Conservation (phyloP, 2,797 vertebrate species). For the Psittacula echo region DNA sequence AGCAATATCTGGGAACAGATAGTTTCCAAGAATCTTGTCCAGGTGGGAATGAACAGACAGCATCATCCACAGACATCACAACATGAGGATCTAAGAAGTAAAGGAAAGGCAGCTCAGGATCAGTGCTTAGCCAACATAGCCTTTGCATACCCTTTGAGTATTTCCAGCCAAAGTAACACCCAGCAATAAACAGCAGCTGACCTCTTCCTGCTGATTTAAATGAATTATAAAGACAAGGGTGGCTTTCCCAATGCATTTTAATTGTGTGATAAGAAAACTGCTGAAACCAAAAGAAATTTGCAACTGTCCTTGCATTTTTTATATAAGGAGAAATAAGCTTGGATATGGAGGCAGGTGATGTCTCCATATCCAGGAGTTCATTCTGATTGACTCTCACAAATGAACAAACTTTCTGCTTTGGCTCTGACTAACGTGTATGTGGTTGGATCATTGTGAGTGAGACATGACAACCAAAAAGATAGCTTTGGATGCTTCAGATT, state of each 20-base stretch:
- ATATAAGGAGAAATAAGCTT: slow-evolving; percentile 22
- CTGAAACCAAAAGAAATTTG: slow-evolving; percentile 31
- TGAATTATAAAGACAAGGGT: slow-evolving; percentile 1
- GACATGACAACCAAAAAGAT: background rate
- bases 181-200: slow-evolving; percentile 7
- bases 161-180: background rate
- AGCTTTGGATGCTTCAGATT: background rate
- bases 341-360: slow-evolving; percentile 19
- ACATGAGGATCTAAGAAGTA: background rate
- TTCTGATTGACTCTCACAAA: slow-evolving; percentile 39
- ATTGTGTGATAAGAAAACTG: slow-evolving; percentile 39
- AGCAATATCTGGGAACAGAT: background rate
- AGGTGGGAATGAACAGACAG: background rate
- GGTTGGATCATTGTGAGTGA: background rate
- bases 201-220: background rate
- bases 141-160: background rate
- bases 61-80: background rate
- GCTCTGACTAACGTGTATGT: background rate
- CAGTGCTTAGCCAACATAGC: background rate
- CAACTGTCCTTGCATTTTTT: slow-evolving; percentile 39
- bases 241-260: background rate
- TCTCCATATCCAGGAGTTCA: slow-evolving; percentile 9
- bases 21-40: background rate
- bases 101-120: background rate
- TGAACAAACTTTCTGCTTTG: background rate